Conservation (phyloP, 2,113 vertebrate species). For the Uropsilus gracilis region DNA sequence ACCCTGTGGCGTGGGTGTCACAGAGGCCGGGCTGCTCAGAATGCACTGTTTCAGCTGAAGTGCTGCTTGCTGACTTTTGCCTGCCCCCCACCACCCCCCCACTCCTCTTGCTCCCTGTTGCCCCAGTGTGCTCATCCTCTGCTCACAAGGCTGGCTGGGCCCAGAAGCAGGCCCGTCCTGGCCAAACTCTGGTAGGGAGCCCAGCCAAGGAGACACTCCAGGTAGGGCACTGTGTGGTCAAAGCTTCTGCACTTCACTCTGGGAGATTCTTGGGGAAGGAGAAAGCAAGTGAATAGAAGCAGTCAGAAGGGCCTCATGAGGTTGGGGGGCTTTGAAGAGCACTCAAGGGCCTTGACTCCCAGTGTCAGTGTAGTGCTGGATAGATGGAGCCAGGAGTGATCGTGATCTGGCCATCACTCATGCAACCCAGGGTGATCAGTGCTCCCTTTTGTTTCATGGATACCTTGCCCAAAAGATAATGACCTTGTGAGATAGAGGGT, state of each 20-base stretch:
- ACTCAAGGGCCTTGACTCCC: background rate
- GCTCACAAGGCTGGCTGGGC: background rate
- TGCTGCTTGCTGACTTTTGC: background rate
- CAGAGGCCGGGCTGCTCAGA: background rate
- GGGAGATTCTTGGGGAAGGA: background rate
- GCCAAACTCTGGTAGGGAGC: background rate
- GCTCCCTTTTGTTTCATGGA: background rate
- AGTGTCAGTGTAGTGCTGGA: no score
- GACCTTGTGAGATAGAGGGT: slow-evolving; percentile 3
- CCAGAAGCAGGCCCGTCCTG: background rate
- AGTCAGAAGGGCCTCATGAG: background rate
- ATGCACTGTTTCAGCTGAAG: background rate
- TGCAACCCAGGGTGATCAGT: background rate
- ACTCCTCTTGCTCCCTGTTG: background rate
- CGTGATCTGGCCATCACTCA: background rate
- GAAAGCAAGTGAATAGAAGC: background rate
- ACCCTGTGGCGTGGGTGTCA: background rate
- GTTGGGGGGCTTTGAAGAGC: background rate
- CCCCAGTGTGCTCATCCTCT: background rate
- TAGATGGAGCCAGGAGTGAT: no score
- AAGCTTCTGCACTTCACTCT: background rate
- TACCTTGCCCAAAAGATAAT: background rate
- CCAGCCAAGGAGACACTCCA: background rate
- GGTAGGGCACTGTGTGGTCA: background rate
- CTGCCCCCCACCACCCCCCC: background rate